Evolutionary conservation across 1,140 invertebrate genomes (phyloP), one percentile per base, ranked within the genome.

Genomic region (Adoxophyes honmai): DNA sequence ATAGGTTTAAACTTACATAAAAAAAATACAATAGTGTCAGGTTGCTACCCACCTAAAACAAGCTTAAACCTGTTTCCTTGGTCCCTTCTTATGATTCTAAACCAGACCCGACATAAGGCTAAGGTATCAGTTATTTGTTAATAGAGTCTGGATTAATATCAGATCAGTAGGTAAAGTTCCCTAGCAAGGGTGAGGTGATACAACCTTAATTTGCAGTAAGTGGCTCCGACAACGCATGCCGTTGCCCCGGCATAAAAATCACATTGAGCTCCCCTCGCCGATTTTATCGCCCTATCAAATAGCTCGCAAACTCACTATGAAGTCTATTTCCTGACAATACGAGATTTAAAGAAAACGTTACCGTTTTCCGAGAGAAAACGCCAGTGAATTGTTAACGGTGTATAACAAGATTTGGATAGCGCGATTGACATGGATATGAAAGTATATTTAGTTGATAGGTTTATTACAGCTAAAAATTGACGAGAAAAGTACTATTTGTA

Each of bases 221-320:
- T 48, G 42, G 42, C 42, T 48, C 42, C 42, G 18, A 4, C 16
- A 16, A 18, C 42, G 21, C 18, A 48, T 28, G 21, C 42, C 42
- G 5, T 48, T 48, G 8, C 16, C 21, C 14, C 42, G 42, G 42
- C 18, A 48, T 48, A 48, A 48, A 48, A 48, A 48, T 48, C 18
- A 48, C 42, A 48, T 48, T 48, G 42, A 4, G 42, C 42, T 33
- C 42, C 42, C 42, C 42, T 48, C 42, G 4, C 42, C 9, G 18
- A 48, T 48, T 44, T 48, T 48, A 48, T 48, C 42, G 18, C 42
- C 21, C 42, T 48, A 48, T 48, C 42, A 48, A 48, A 48, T 48
- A 48, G 14, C 42, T 48, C 21, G 42, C 42, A 28, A 28, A 48
- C 42, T 48, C 42, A 48, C 42, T 48, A 48, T 48, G 42, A 48